Evolutionary conservation across 1,140 invertebrate genomes (phyloP).

Genomic region (Anagrus nilaparvatae): DNA sequence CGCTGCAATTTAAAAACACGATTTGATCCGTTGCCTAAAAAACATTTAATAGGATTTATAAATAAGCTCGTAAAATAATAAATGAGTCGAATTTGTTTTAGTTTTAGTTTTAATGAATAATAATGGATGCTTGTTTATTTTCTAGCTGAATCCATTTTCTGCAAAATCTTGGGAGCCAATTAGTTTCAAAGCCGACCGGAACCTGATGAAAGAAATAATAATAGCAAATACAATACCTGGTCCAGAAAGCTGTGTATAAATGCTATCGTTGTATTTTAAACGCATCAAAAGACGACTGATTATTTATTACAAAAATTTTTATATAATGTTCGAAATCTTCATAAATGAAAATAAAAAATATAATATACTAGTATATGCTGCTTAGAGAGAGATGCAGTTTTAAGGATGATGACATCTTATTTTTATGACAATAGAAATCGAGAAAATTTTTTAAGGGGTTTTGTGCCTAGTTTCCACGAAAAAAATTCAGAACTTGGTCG

Average conservation of each 20-base stretch:
- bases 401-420: no score
- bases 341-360: no score
- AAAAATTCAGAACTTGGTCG: no score
- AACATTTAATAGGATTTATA: not conserved
- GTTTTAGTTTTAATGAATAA: not conserved
- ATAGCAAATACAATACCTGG: constrained; percentile 63
- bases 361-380: no score
- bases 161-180: constrained; percentile 41
- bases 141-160: constrained; percentile 40
- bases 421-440: no score
- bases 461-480: no score
- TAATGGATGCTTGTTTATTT: not conserved
- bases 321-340: no score
- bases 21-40: not conserved
- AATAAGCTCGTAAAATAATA: not conserved
- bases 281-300: no score
- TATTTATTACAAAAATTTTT: no score
- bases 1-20: not conserved
- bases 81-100: not conserved
- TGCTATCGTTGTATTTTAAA: no score
- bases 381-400: no score
- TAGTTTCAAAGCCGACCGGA: constrained; percentile 40
- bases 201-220: constrained; percentile 47
- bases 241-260: constrained; percentile 66
- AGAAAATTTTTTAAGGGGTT: no score